Base-by-base conservation (phyloP, 1,140 invertebrate genomes). In the Sesamia nonagrioides region DNA sequence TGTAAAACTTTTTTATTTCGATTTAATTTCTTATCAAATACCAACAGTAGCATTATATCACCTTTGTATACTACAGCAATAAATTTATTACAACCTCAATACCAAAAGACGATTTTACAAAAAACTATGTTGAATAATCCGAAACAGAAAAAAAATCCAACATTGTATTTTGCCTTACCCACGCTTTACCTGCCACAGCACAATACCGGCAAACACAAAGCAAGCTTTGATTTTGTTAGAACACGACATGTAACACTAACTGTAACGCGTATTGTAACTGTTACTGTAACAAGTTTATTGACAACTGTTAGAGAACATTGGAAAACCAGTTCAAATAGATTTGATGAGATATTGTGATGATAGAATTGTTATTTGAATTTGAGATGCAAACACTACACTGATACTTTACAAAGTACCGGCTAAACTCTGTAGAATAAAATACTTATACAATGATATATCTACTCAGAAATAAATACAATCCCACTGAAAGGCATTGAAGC, bases 151-250 rank as follows among this genome's bases (percentile, higher is more conserved):
- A 18, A 48, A 17, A 33, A 6, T 50, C 4, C 9, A 69, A 68
- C 37, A 54, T 27, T 27, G 45, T 69, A 71, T 17, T 35, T 37
- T 9, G 48, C 68, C 27, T 71, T 48, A 71, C 68, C 48, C 48
- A 71, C 48, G 68, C 68, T 71, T 71, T 33, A 35, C 68, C 45
- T 13, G 68, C 48, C 68, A 54, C 37, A 71, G 68, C 68, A 71
- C 68, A 54, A n/a, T 71, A 37, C 9, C 15, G 48, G 48, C 68
- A 54, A 13, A 71, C 68, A 71, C 68, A 2, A 15, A 71, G 68
- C 68, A 54, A 71, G 68, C 68, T 71, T 71, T 17, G 48, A 52
- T 71, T 71, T 68, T 13, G 27, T 60, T 60, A 60, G 56, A 35
- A 35, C 56, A 60, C 56, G 18, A 60, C 27, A 15, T 60, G 56